Evolutionary conservation across 2,888 invertebrate species (phyloP).

Genomic region (Cactoblastis cactorum): DNA sequence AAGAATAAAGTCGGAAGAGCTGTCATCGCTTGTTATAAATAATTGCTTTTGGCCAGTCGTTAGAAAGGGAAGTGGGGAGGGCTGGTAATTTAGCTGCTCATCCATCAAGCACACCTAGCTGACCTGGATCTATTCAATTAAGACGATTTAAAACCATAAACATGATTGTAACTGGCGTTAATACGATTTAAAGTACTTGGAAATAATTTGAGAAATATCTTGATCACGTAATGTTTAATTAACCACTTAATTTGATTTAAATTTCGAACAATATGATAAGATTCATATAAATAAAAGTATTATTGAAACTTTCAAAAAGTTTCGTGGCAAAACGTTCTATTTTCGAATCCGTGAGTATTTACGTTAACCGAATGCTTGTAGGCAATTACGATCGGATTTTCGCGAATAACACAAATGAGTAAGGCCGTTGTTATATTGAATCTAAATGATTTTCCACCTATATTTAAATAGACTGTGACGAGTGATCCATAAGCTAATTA

Average conservation of each 20-base stretch:
- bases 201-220: too few species aligned
- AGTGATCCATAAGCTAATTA: slow-evolving; percentile 75
- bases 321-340: background rate
- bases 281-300: too few species aligned
- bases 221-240: too few species aligned
- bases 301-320: background rate
- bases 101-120: slow-evolving; percentile 61
- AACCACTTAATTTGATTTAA: too few species aligned
- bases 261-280: too few species aligned
- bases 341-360: slow-evolving; percentile 5
- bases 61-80: slow-evolving; percentile 38
- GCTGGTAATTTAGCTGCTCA: slow-evolving; percentile 64
- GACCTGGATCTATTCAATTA: slow-evolving; percentile 68
- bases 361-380: slow-evolving; percentile 14
- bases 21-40: slow-evolving; percentile 68
- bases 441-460: slow-evolving; percentile 56
- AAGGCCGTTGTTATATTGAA: slow-evolving; percentile 32
- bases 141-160: slow-evolving; percentile 31
- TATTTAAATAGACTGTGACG: slow-evolving; percentile 64
- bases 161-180: slow-evolving; percentile 2
- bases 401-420: slow-evolving; percentile 34
- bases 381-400: slow-evolving; percentile 30
- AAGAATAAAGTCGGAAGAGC: slow-evolving; percentile 62
- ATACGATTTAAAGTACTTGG: background rate
- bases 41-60: slow-evolving; percentile 66